Conservation (phyloP, 2,113 vertebrate genomes). For the Anarrhichthys ocellatus region DNA sequence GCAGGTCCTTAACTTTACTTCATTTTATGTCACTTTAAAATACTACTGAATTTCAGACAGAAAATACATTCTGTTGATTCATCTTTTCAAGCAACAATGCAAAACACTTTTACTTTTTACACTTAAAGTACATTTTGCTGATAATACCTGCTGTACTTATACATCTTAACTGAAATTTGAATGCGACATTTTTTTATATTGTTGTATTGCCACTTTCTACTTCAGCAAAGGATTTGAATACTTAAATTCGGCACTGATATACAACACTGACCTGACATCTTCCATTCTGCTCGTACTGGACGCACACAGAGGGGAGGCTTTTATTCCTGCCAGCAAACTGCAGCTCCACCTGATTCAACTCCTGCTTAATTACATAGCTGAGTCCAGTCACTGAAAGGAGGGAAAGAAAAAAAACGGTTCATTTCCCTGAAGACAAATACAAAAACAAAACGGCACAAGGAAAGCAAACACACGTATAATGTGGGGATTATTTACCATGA, state of each 20-base stretch:
- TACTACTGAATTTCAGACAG: background rate
- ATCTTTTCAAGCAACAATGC: background rate
- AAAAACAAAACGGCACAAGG: background rate
- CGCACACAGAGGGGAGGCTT: slow-evolving; percentile 51
- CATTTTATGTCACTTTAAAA: background rate
- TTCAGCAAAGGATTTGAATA: background rate
- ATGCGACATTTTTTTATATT: background rate
- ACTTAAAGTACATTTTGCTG: no score
- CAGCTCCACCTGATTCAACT: slow-evolving; percentile 62
- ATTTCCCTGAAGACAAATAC: background rate
- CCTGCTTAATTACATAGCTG: background rate
- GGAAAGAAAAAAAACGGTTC: background rate
- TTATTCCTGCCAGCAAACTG: slow-evolving; percentile 6
- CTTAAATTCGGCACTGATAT: background rate
- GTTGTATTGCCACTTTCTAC: background rate
- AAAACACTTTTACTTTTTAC: no score
- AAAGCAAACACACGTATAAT: background rate
- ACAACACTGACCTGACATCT: slow-evolving; percentile 67
- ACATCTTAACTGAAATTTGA: background rate
- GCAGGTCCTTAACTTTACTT: background rate
- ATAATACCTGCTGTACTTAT: no score
- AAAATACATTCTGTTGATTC: background rate
- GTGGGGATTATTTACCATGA: slow-evolving; percentile 48
- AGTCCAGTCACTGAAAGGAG: slow-evolving; percentile 69
- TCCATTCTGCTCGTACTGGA: slow-evolving; percentile 71